These are phyloP conservation scores for Gallinago jamesoni DNA, from an alignment of 2,113 vertebrate genomes.

Conservation along the genomic window DNA sequence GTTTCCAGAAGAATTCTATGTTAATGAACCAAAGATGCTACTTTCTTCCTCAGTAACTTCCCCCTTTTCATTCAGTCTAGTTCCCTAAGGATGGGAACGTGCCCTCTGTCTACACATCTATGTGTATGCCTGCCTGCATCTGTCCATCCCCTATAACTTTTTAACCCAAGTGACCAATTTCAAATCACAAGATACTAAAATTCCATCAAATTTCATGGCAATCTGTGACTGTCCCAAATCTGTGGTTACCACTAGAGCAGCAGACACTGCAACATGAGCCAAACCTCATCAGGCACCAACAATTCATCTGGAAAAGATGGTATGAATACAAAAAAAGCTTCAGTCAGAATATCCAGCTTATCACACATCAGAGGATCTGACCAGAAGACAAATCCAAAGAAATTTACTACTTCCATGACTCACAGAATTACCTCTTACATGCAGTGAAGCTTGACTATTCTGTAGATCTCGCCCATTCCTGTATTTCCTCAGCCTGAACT, in stretches of 20 bases:
- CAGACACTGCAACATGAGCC: neutral
- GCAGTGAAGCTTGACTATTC: neutral
- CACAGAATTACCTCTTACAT: neutral
- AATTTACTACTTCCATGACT: neutral
- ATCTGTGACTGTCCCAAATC: neutral
- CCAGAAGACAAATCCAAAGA: neutral
- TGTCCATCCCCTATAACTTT: neutral
- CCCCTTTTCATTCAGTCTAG: neutral
- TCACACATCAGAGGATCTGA: neutral
- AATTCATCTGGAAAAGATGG: neutral
- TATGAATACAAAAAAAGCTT: neutral
- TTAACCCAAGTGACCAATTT: neutral
- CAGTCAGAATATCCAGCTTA: neutral
- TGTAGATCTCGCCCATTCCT: neutral
- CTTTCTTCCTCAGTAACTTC: neutral
- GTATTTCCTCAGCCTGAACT: neutral
- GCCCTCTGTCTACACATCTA: neutral
- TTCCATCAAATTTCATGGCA: neutral
- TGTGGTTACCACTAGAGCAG: neutral
- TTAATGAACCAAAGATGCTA: neutral
- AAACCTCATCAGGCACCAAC: neutral
- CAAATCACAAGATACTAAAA: neutral
- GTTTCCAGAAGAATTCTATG: neutral
- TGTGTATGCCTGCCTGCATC: neutral
- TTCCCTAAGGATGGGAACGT: neutral